Evolutionary conservation across 92 coral and sea anemone genomes (phyloP), one percentile per base, ranked within the genome.

Genomic region (Plumapathes pennacea): DNA sequence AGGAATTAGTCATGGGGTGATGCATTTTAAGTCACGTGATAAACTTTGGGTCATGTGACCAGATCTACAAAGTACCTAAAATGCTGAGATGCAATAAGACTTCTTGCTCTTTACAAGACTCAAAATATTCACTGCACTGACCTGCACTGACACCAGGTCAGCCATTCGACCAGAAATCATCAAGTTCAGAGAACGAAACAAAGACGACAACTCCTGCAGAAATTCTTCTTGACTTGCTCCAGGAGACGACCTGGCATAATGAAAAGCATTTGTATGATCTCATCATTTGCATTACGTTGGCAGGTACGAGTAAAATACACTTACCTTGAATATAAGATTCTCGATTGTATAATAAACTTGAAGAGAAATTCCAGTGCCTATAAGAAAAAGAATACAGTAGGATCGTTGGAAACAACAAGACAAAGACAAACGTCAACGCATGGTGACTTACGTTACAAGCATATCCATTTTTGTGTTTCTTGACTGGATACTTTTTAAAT

Each of bases 261-360:
- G 17, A 20, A 42, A 20, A 42, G 21, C 21, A 9, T 6, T 1
- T 21, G 33, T 13, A 23, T 7, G 28, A 40, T 29, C 10, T 2
- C 5, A 49, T 21, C 40, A 34, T 34, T 34, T 7, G 40, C 8
- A 34, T 34, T 7, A 34, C 40, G 9, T 7, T 7, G n/a, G 9
- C n/a, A n/a, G n/a, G n/a, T n/a, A n/a, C n/a, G n/a, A n/a, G n/a
- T n/a, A n/a, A n/a, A 34, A 8, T 34, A 34, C n/a, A 8, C n/a
- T 40, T 62, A 87, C 97, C 90, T 90, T 40, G 76, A 54, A 64
- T 67, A 72, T 61, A 94, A 50, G 51, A 83, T 78, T 81, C 96
- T 89, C 57, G 99, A 94, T 55, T 94, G 99, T 64, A 94, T 81
- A 38, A 89, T 81, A 39, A 94, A 89, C 65, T 83, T 89, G 77